phyloP scores from a whole-genome alignment of 2,113 vertebrate species.

The Lampris megalopsis region DNA sequence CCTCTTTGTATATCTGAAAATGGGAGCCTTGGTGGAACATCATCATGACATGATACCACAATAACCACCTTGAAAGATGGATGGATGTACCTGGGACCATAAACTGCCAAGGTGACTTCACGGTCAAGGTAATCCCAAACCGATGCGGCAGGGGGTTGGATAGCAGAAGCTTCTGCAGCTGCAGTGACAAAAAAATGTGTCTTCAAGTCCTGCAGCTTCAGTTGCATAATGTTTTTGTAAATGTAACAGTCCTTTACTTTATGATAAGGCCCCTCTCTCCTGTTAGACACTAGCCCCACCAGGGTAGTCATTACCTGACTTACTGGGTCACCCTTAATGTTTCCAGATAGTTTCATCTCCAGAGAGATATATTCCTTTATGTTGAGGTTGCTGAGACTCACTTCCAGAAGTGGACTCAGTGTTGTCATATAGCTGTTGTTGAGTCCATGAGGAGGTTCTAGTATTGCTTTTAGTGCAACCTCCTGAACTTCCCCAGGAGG shows the following conservation, averaged over 20 bases:
- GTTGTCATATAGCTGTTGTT: conserved; percentile 91
- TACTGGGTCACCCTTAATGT: conserved; percentile 89
- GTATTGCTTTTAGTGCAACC: conserved; percentile 88
- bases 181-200: conserved; percentile 88
- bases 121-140: conserved; percentile 87
- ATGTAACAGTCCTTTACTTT: conserved; percentile 86
- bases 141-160: conserved; percentile 85
- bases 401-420: conserved; percentile 90
- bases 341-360: conserved; percentile 89
- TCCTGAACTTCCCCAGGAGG: conserved; percentile 89
- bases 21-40: conserved; percentile 88
- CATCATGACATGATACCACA: conserved; percentile 89
- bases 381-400: conserved; percentile 89
- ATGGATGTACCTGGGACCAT: conserved; percentile 94
- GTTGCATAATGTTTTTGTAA: conserved; percentile 89
- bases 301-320: conserved; percentile 93
- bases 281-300: conserved; percentile 84
- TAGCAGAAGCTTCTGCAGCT: conserved; percentile 82
- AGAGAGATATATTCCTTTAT: conserved; percentile 85
- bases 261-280: conserved; percentile 90
- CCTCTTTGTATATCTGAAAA: conserved; percentile 87
- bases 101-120: conserved; percentile 89
- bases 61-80: conserved; percentile 91
- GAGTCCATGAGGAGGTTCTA: conserved; percentile 88
- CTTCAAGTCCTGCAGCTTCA: conserved; percentile 86